Conservation (phyloP, 1,140 invertebrate genomes). For the Drosophila tani region DNA sequence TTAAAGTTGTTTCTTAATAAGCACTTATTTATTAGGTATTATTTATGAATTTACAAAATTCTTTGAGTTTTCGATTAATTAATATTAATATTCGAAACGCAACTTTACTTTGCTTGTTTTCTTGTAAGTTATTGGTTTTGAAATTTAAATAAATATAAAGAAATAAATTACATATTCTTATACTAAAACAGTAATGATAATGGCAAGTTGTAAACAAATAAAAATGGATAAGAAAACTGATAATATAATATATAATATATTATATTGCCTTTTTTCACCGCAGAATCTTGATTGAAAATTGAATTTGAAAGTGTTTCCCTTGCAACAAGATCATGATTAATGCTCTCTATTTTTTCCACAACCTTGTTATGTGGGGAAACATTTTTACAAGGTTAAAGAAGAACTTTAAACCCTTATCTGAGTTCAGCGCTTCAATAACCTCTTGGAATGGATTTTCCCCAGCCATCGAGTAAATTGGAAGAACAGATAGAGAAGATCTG, state of each 20-base stretch:
- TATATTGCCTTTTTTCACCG: background rate
- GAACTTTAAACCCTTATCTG: slow-evolving; percentile 26
- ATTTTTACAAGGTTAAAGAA: background rate
- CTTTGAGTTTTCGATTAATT: too few species aligned
- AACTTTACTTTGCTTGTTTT: too few species aligned
- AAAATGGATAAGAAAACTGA: background rate
- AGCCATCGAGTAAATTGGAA: background rate
- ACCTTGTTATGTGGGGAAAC: slow-evolving; percentile 4
- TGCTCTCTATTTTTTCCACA: slow-evolving; percentile 1
- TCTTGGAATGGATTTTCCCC: slow-evolving; percentile 7
- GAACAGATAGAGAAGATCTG: slow-evolving; percentile 15
- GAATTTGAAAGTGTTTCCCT: background rate
- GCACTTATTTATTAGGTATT: too few species aligned
- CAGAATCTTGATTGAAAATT: background rate
- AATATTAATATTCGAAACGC: too few species aligned
- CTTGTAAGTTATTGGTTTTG: too few species aligned
- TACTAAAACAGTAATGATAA: too few species aligned
- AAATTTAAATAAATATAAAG: too few species aligned
- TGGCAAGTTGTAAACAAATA: too few species aligned
- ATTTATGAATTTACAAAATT: too few species aligned
- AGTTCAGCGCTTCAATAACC: slow-evolving; percentile 29
- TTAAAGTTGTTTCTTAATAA: too few species aligned
- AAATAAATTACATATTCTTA: too few species aligned
- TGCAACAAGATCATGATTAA: slow-evolving; percentile 26
- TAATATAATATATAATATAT: too few species aligned